These are phyloP conservation scores for Ianthella basta DNA, from an alignment of 37 sponge, comb jelly and placozoan genomes.

Conservation along the genomic window DNA sequence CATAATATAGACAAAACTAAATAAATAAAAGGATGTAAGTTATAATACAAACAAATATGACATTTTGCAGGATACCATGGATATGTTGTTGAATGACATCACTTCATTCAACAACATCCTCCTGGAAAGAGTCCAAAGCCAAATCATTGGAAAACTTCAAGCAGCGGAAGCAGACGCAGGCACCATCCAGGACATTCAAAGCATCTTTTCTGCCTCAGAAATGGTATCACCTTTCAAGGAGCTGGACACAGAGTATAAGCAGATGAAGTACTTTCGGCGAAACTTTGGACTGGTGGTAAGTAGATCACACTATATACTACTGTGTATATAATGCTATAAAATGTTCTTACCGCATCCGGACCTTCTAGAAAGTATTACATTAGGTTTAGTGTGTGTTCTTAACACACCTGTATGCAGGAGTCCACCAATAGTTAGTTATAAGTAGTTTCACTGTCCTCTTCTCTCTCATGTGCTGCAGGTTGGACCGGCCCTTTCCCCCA, in stretches of 20 bases:
- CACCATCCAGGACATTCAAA: neutral
- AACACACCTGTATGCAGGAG: neutral
- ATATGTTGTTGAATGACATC: neutral
- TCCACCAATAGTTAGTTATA: no score
- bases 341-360: no score
- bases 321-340: no score
- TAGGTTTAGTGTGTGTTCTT: neutral
- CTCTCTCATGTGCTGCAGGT: no score
- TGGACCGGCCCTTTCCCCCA: no score
- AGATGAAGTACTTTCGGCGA: neutral
- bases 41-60: no score
- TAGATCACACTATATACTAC: neutral
- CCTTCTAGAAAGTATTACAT: no score
- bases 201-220: neutral
- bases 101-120: neutral
- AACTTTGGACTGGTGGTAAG: neutral
- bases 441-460: no score
- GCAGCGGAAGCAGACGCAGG: neutral
- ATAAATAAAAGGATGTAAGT: neutral
- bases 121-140: no score
- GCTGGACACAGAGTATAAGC: neutral
- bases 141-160: no score
- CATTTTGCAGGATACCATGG: neutral
- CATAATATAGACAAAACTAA: neutral
- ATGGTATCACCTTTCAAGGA: neutral